A percentile compares a stretch with the other conserved stretches of the same genome.
Conservation (phyloP, 2,888 invertebrate genomes). For the Brachypalpus laphriformis region DNA sequence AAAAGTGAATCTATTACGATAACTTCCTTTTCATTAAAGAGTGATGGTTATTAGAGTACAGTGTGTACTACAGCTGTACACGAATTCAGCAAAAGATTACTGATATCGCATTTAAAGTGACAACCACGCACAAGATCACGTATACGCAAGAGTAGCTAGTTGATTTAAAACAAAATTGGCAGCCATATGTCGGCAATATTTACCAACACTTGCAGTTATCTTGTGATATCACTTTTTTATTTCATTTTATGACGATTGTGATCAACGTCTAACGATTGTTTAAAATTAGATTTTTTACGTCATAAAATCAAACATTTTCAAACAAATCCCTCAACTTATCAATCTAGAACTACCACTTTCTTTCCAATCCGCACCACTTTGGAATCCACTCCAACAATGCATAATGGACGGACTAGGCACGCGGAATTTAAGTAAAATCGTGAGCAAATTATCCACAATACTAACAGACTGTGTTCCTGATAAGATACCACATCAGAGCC, state of each 20-base stretch:
- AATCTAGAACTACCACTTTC: background rate
- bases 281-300: constrained; percentile 1
- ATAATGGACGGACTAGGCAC: background rate
- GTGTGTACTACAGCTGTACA: no score
- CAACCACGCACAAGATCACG: background rate
- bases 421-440: background rate
- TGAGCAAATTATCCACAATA: constrained; percentile 11
- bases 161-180: background rate
- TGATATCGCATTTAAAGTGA: background rate
- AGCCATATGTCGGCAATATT: background rate
- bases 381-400: background rate
- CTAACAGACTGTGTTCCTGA: constrained; percentile 2
- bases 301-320: background rate
- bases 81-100: background rate
- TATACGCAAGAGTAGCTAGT: background rate
- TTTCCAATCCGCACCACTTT: constrained; percentile 46
- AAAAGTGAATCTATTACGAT: no score
- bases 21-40: no score
- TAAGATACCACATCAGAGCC: constrained; percentile 41
- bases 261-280: background rate
- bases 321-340: background rate
- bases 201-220: background rate
- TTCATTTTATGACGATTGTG: background rate
- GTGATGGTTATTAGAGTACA: no score
- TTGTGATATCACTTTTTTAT: background rate